Base-by-base conservation (phyloP, 1,140 invertebrate genomes). In the Xylocopa sonorina region DNA sequence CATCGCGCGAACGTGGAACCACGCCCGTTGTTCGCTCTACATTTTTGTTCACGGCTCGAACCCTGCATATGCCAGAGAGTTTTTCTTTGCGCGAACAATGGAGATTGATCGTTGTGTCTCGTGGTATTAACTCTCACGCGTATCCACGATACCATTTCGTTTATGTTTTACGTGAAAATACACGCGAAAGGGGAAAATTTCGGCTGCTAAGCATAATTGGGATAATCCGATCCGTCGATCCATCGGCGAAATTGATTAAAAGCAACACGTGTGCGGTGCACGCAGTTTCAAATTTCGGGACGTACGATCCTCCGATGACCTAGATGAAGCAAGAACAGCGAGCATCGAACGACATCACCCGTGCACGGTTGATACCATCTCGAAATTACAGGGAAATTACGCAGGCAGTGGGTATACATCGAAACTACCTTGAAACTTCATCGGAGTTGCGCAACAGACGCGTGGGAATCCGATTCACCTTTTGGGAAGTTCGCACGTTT, bases 361-460 rank as follows among this genome's bases (percentile, higher is more conserved):
- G 1, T 21, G 21, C 10, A 24, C 34, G 9, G n/a, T 10, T 34
- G 66, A 77, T 69, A 77, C 12, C 43, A 41, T 71, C 41, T 69
- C 66, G 75, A 77, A 77, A 77, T 77, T 77, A 50, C 64, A 58
- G 29, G 41, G 41, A 69, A 77, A 77, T 77, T 69, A 77, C 74
- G 14, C 43, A n/a, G 51, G 16, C 7, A 21, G 1, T 10, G 27
- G 10, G n/a, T 10, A 29, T 34, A 58, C 43, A 55, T 41, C 16
- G 41, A 27, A 50, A 58, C 64, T 60, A 21, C 43, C 53, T 77
- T 50, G 75, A 41, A 77, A 60, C 53, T 60, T 14, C 18, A 69
- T 77, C 46, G 16, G 58, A 69, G n/a, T 50, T 58, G 64, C 29
- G 18, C n/a, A 27, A 18, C 51, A 1, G n/a, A n/a, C 29, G 38